phyloP scores from a whole-genome alignment of 2,113 vertebrate genomes.

The Siphamia tubifer region DNA sequence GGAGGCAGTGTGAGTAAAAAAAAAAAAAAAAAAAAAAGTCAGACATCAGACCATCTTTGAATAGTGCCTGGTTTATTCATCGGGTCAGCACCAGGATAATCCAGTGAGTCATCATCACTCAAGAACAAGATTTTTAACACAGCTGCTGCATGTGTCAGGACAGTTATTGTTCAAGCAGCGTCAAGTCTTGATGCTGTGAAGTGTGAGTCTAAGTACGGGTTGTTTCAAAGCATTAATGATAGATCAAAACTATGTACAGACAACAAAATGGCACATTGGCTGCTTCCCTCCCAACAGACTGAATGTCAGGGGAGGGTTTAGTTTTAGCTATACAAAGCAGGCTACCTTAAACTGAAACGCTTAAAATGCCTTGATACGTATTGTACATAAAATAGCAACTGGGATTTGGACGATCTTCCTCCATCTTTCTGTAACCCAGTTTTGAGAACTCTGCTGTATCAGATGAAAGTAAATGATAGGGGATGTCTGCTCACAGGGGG shows the following conservation, averaged over 20 bases:
- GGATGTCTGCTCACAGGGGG: constrained; percentile 1
- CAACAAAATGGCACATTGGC: too few relatives aligned
- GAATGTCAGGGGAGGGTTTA: too few relatives aligned
- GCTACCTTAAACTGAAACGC: not conserved
- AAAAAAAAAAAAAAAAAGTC: too few relatives aligned
- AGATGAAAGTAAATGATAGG: not conserved
- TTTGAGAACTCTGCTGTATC: constrained; percentile 11
- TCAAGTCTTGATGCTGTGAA: not conserved
- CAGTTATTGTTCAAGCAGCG: not conserved
- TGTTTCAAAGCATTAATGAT: not conserved
- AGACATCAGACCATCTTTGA: not conserved
- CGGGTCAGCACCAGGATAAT: not conserved
- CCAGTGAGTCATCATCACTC: not conserved
- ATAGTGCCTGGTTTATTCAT: not conserved
- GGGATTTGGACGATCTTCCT: too few relatives aligned
- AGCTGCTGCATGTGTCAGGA: not conserved
- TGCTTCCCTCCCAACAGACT: too few relatives aligned
- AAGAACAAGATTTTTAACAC: not conserved
- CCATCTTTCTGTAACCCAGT: constrained; percentile 7
- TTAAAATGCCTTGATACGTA: not conserved
- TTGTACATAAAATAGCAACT: too few relatives aligned
- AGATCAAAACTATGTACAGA: too few relatives aligned
- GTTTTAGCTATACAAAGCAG: not conserved
- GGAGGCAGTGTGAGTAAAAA: not conserved
- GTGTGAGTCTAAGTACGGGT: not conserved